These are phyloP conservation scores for Phoeniculus purpureus DNA, from an alignment of 2,797 vertebrate species.

Conservation along the genomic window DNA sequence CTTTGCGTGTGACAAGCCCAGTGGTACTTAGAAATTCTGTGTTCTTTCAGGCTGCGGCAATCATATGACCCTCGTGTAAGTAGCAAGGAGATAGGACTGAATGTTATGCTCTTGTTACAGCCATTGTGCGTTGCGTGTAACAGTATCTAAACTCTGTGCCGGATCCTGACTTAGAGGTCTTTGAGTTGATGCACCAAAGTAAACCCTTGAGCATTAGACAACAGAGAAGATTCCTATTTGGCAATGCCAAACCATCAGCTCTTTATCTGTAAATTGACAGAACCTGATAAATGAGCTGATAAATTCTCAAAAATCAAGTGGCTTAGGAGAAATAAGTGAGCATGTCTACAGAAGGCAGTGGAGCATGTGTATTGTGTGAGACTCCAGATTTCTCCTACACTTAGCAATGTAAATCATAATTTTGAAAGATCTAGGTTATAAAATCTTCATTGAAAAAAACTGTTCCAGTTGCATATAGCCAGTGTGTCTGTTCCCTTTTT, in stretches of 20 bases:
- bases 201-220: background rate
- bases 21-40: background rate
- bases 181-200: background rate
- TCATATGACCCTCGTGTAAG: background rate
- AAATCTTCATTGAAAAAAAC: background rate
- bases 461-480: background rate
- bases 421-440: background rate
- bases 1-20: background rate
- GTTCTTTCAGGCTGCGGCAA: background rate
- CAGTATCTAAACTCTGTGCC: background rate
- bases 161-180: background rate
- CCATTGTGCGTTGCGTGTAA: background rate
- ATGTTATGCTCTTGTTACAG: background rate
- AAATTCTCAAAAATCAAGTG: background rate
- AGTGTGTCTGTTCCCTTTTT: background rate
- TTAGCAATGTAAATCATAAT: background rate
- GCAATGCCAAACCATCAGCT: background rate
- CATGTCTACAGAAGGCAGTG: background rate
- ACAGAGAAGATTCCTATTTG: background rate
- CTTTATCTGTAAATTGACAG: background rate
- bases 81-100: background rate
- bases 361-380: background rate
- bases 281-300: background rate
- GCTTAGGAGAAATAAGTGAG: background rate
- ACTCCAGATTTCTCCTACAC: rapidly evolving